Conservation (phyloP, 2,797 vertebrate species). For the Podarcis lilfordi region DNA sequence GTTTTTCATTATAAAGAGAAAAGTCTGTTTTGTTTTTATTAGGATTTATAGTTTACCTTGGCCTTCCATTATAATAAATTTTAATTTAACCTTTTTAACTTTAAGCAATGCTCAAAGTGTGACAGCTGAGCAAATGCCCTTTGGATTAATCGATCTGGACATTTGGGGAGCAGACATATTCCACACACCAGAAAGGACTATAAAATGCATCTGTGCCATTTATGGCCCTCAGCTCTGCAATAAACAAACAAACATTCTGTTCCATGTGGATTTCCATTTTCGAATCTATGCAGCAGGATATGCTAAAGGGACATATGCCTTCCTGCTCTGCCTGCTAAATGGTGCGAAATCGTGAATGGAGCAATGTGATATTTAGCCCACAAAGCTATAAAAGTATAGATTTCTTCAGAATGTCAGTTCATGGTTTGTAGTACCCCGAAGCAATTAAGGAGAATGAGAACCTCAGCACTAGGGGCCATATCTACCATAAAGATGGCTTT, state of each 20-base stretch:
- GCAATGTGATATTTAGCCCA: slow-evolving; percentile 1
- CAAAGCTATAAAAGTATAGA: slow-evolving; percentile 20
- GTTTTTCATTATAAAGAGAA: slow-evolving; percentile 16
- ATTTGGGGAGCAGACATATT: slow-evolving; percentile 13
- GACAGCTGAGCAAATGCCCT: slow-evolving; percentile 26
- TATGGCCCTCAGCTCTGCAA: neutral
- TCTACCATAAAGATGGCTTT: neutral
- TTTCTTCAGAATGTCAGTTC: neutral
- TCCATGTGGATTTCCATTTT: slow-evolving; percentile 2
- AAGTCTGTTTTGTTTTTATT: neutral
- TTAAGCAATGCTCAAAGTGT: neutral
- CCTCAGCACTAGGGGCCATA: neutral
- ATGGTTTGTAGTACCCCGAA: neutral
- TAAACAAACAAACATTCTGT: slow-evolving; percentile 9
- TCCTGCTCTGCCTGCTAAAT: neutral
- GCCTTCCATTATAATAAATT: fast-evolving
- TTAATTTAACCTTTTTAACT: slow-evolving; percentile 28
- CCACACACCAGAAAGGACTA: slow-evolving; percentile 12
- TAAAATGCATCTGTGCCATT: slow-evolving; percentile 1
- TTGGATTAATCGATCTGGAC: slow-evolving; percentile 14
- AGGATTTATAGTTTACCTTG: neutral
- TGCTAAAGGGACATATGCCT: neutral
- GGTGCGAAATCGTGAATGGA: neutral
- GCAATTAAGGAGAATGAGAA: neutral
- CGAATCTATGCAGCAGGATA: neutral